Evolutionary conservation across 2,113 vertebrate species (phyloP).

Genomic region (Chaetodon trifascialis): DNA sequence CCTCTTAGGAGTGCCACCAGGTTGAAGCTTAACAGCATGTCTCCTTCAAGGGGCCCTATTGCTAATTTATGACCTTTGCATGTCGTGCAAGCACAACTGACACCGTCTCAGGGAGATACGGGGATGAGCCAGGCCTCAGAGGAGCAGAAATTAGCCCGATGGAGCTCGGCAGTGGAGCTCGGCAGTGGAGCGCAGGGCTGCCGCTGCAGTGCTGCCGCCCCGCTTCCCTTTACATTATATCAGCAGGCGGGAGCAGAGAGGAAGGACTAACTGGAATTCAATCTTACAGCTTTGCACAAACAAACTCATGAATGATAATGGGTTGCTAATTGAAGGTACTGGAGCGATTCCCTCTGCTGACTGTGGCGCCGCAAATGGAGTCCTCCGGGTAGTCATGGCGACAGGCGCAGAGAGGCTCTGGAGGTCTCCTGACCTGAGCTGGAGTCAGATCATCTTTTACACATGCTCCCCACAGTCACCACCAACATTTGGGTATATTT

Average conservation of each 20-base stretch:
- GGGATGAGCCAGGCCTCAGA: conserved; percentile 46
- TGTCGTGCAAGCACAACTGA: conserved; percentile 62
- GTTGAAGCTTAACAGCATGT: conserved; percentile 59
- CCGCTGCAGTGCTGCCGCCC: neutral
- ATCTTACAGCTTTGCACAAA: conserved; percentile 74
- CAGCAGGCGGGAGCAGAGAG: conserved; percentile 44
- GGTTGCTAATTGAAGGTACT: conserved; percentile 77
- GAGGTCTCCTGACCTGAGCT: conserved; percentile 68
- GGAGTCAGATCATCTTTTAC: conserved; percentile 63
- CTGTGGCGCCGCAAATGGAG: conserved; percentile 70
- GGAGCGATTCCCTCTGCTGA: conserved; percentile 63
- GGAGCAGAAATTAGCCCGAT: conserved; percentile 43
- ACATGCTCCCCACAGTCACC: conserved; percentile 27
- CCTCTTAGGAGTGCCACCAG: conserved; percentile 50
- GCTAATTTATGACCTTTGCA: conserved; percentile 72
- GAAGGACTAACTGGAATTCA: conserved; percentile 65
- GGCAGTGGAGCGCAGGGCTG: neutral
- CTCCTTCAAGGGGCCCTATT: conserved; percentile 60
- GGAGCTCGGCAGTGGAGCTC: conserved; percentile 10
- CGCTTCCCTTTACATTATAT: conserved; percentile 42
- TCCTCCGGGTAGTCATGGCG: conserved; percentile 70
- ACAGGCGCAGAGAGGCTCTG: conserved; percentile 54
- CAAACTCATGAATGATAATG: conserved; percentile 82
- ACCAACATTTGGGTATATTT: conserved; percentile 54
- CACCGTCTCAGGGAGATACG: conserved; percentile 41